Conservation (phyloP, 2,113 vertebrate genomes). For the Leiothrix lutea region DNA sequence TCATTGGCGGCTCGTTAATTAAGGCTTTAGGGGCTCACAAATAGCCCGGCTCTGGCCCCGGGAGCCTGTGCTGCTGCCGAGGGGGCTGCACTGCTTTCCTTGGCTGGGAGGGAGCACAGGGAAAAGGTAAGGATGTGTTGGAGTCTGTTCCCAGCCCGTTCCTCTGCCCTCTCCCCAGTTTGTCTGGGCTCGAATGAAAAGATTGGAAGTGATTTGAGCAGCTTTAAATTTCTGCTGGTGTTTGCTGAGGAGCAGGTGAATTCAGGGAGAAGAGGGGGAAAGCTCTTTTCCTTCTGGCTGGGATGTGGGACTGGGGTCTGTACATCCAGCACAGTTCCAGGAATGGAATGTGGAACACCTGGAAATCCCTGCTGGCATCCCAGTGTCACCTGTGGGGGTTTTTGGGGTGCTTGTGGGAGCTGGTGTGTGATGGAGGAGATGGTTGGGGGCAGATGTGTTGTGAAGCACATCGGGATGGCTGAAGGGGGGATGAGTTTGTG, state of each 20-base stretch:
- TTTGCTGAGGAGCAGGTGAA: accelerated
- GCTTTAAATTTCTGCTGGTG: accelerated
- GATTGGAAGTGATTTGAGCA: neutral
- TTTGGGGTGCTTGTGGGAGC: accelerated
- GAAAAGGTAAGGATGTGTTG: slow-evolving; percentile 1
- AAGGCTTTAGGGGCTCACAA: slow-evolving; percentile 39
- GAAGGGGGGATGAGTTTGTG: neutral
- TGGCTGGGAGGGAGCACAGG: neutral
- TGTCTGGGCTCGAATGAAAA: neutral
- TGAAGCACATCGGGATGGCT: accelerated
- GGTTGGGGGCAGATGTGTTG: accelerated
- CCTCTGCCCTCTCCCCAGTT: neutral
- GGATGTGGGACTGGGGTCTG: neutral
- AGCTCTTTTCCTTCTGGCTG: neutral
- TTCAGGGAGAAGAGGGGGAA: neutral
- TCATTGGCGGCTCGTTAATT: slow-evolving; percentile 24
- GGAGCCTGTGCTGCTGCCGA: neutral
- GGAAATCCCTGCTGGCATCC: accelerated
- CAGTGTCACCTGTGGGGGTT: accelerated
- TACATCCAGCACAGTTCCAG: neutral
- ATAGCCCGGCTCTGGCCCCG: neutral
- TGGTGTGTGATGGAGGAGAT: accelerated
- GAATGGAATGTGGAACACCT: accelerated
- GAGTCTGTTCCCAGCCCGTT: accelerated
- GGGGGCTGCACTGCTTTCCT: neutral